These are phyloP conservation scores for Pyrocoelia pectoralis DNA, from an alignment of 2,888 invertebrate species.

Conservation along the genomic window DNA sequence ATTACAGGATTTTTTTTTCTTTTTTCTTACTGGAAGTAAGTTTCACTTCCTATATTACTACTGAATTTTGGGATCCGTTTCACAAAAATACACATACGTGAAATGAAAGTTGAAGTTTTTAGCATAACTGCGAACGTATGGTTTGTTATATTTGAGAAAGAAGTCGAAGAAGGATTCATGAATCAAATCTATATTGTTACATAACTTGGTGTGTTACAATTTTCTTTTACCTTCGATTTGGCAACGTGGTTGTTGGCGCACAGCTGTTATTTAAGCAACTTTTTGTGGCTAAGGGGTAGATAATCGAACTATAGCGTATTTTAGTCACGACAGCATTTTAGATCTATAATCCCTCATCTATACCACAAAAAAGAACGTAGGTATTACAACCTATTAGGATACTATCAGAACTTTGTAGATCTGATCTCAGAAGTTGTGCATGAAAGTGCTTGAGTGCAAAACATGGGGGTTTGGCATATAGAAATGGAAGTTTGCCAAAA, in stretches of 20 bases:
- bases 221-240: no score
- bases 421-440: background rate
- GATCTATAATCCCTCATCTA: background rate
- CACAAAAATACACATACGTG: background rate
- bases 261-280: no score
- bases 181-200: no score
- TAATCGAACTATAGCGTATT: background rate
- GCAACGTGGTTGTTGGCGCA: no score
- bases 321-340: background rate
- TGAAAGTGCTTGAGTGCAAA: background rate
- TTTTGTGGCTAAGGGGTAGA: no score
- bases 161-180: no score
- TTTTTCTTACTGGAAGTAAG: constrained; percentile 20
- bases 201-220: no score
- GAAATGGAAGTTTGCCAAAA: constrained; percentile 12
- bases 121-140: no score
- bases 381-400: background rate
- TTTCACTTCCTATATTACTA: no score
- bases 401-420: background rate
- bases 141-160: no score
- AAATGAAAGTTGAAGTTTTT: background rate
- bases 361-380: background rate
- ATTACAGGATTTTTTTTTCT: constrained; percentile 24
- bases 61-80: background rate
- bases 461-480: no score